These are phyloP conservation scores for Crossaster papposus DNA, from an alignment of 53 echinoderm and acorn worm genomes.

Conservation along the genomic window DNA sequence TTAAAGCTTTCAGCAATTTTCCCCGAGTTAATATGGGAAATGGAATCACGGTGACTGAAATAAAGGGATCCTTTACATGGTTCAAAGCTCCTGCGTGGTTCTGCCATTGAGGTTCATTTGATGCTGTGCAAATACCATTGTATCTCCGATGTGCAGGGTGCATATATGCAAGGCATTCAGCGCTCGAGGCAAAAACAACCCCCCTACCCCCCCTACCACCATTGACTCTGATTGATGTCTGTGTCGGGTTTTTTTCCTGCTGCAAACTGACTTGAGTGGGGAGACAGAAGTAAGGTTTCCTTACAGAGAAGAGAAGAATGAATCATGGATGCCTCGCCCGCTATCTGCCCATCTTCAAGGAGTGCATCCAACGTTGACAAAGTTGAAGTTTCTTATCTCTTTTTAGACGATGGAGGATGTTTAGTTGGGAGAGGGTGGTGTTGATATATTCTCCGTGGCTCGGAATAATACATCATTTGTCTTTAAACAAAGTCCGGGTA, in stretches of 20 bases:
- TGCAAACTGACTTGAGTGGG: constrained; percentile 30
- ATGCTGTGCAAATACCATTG: not conserved
- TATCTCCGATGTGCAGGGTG: not conserved
- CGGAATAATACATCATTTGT: not conserved
- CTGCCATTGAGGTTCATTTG: not conserved
- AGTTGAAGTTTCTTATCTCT: not conserved
- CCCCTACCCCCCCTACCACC: no score
- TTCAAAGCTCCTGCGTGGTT: not conserved
- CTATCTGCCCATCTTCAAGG: not conserved
- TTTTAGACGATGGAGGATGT: not conserved
- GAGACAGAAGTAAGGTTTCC: constrained; percentile 35
- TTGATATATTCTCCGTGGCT: not conserved
- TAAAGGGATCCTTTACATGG: not conserved
- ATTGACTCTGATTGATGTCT: constrained; percentile 42
- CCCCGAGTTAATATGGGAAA: not conserved
- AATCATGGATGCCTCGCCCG: not conserved
- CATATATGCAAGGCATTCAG: not conserved
- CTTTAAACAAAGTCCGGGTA: not conserved
- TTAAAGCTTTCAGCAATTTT: not conserved
- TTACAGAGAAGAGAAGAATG: not conserved
- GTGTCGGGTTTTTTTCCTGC: constrained; percentile 24
- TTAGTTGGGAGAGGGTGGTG: not conserved
- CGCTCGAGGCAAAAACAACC: not conserved
- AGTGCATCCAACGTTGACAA: not conserved
- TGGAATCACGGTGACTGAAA: not conserved